These are phyloP conservation scores for Sebastes minor DNA, from an alignment of 2,797 vertebrate species.

Conservation along the genomic window DNA sequence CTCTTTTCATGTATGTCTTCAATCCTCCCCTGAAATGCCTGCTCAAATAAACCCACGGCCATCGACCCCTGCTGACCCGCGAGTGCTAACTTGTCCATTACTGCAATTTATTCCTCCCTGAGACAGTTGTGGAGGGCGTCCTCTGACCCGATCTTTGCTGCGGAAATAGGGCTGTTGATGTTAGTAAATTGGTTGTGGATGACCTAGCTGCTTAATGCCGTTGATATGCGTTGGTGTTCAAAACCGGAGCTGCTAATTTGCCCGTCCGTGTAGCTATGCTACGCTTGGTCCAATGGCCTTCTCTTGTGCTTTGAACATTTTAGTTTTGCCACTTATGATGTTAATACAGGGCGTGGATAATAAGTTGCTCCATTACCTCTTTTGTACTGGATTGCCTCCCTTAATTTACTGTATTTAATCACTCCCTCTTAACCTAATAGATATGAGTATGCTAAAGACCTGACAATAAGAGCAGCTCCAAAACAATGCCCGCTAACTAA, in stretches of 20 bases:
- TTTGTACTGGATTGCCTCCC: background rate
- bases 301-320: background rate
- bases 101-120: conserved; percentile 39
- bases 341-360: background rate
- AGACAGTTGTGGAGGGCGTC: conserved; percentile 9
- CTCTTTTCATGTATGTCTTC: background rate
- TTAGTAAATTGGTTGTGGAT: conserved; percentile 6
- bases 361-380: background rate
- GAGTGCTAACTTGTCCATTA: conserved; percentile 43
- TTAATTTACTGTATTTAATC: background rate
- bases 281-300: background rate
- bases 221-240: background rate
- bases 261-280: background rate
- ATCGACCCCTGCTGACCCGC: conserved; percentile 6
- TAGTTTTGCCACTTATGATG: background rate
- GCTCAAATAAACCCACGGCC: conserved; percentile 1
- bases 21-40: conserved; percentile 2
- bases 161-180: conserved; percentile 4
- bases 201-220: background rate
- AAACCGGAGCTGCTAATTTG: background rate
- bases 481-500: background rate
- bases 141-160: conserved; percentile 33
- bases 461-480: background rate
- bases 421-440: background rate
- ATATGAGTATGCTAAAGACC: background rate